phyloP scores from a whole-genome alignment of 2,888 invertebrate species.

The Ischnus inquisitorius region DNA sequence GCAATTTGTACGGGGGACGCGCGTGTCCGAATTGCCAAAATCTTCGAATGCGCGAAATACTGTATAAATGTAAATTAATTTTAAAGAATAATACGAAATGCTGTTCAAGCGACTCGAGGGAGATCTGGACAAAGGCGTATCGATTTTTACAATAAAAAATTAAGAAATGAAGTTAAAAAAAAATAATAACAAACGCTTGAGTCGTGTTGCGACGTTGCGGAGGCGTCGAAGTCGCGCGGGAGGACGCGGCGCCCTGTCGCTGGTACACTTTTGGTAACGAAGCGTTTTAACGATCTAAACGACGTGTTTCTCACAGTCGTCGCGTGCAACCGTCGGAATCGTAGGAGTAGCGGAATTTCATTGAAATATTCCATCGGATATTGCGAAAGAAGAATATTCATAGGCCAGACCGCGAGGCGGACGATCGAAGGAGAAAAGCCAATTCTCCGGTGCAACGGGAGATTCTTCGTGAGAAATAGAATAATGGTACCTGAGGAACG shows the following conservation, averaged over 20 bases:
- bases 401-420: conserved; percentile 9
- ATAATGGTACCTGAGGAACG: conserved; percentile 21
- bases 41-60: conserved; percentile 65
- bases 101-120: conserved; percentile 38
- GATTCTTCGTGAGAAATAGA: conserved; percentile 7
- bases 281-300: conserved; percentile 38
- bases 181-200: conserved; percentile 26
- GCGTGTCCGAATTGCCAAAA: conserved; percentile 57
- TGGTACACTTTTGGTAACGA: conserved; percentile 39
- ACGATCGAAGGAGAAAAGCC: not conserved
- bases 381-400: conserved; percentile 55
- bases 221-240: conserved; percentile 33
- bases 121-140: conserved; percentile 1
- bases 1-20: conserved; percentile 58
- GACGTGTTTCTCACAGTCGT: too few species aligned
- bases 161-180: conserved; percentile 32
- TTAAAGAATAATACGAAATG: conserved; percentile 63
- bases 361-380: conserved; percentile 52
- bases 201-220: conserved; percentile 20
- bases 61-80: conserved; percentile 82
- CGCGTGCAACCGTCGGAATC: not conserved
- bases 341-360: conserved; percentile 62
- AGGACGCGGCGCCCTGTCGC: conserved; percentile 9
- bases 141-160: conserved; percentile 50
- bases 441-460: not conserved